Evolutionary conservation across 1,140 invertebrate genomes (phyloP), one percentile per base, ranked within the genome.

Genomic region (Triops longicaudatus): DNA sequence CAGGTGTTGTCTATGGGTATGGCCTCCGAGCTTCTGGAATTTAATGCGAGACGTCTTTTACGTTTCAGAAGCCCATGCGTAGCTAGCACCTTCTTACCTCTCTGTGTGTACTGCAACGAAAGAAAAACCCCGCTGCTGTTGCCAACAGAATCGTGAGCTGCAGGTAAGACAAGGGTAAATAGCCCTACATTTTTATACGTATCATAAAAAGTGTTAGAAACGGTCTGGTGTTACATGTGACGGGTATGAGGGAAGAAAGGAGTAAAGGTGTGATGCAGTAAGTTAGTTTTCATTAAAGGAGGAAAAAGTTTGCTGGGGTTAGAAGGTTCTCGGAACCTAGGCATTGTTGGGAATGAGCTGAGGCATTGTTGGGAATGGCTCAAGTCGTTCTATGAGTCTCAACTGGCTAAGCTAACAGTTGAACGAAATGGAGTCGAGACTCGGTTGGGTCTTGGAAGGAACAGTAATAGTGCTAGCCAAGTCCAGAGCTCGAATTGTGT

Each of bases 1-100:
- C 50, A 63, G 50, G 50, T 63, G 50, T 63, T 63, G 50, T 63
- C 50, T 63, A 63, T 63, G 50, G 50, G 17, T 63, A 63, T 22
- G 50, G 50, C 14, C 50, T 17, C 50, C 17, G 50, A 63, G 50
- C 50, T 63, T 63, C 50, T 63, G 50, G 50, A 63, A 63, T 63
- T 63, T 63, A 63, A 63, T 63, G 50, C 50, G 50, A 10, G 50
- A 63, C 14, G 17, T 17, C 22, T 63, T 63, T 63, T 10, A 63
- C 31, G 6, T 63, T 63, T 63, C n/a, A 22, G 50, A 63, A 63
- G 50, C 50, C 50, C 50, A 63, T 63, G 50, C 14, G 50, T 14
- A 5, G 50, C 50, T 63, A 63, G 22, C 50, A 17, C 50, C 50
- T 63, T 37, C 7, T 37, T 37, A 37, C 7, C 50, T 17, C 50